Evolutionary conservation across 2,888 invertebrate species (phyloP), one percentile per base, ranked within the genome.

Genomic region (Heteromurus nitidus): DNA sequence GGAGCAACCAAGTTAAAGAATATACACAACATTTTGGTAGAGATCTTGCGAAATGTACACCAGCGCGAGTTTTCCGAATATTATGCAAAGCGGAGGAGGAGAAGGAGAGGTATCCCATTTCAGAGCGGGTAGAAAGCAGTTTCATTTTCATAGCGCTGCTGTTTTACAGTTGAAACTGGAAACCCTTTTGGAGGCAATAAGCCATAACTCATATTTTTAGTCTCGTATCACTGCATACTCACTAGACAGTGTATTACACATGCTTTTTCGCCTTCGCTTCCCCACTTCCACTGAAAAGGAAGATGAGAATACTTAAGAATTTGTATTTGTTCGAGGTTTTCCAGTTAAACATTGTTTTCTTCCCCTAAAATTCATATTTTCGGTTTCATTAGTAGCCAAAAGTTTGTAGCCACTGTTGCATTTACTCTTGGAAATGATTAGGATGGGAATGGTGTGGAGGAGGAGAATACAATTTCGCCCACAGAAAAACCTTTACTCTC

Each of bases 141-240:
- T 47, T 47, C 47, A 47, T 47, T 47, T 47, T 16, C 11, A 16
- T 47, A 47, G 47, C 47, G 13, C 36, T 16, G 3, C 47, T 11
- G 16, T 11, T 16, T 22, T 22, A 20, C 55, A 55, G n/a, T n/a
- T n/a, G n/a, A 47, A n/a, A 22, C 67, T 31, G 53, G 42, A 64
- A 67, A n/a, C n/a, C n/a, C n/a, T n/a, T n/a, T n/a, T n/a, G n/a
- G 26, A 60, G 60, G 76, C 60, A 76, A 76, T 76, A 76, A 76
- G 68, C 76, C 68, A 76, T 76, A 76, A 76, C 50, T 76, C 76
- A 76, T 60, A 68, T 67, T 76, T 68, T 68, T 62, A 30, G n/a
- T 62, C 31, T 31, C 31, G n/a, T 62, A 31, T 31, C 20, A 20
- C 5, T 55, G n/a, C 3, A 5, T 47, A 11, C n/a, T n/a, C 47